Conservation (phyloP, 2,797 vertebrate genomes). For the Anniella stebbinsi region DNA sequence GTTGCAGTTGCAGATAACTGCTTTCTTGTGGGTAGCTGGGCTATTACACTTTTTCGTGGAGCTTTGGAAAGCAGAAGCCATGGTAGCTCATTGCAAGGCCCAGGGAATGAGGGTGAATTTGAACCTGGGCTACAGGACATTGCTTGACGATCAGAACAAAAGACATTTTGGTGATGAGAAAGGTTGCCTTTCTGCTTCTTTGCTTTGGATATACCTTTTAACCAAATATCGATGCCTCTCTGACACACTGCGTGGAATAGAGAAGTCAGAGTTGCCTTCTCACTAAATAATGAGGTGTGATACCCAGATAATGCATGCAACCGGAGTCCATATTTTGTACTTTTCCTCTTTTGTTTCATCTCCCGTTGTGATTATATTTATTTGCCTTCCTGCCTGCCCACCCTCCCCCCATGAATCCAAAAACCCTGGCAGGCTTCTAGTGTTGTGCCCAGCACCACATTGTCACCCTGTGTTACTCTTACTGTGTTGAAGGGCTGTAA, state of each 20-base stretch:
- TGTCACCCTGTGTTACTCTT: neutral
- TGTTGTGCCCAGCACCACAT: neutral
- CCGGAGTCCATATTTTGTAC: constrained; percentile 11
- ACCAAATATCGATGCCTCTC: neutral
- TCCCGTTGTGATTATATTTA: neutral
- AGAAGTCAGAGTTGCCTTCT: neutral
- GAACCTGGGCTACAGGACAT: no score
- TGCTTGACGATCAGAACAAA: neutral
- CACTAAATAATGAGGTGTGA: neutral
- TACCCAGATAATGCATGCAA: neutral
- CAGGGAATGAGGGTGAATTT: neutral
- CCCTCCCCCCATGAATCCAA: no score
- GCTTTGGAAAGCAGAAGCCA: neutral
- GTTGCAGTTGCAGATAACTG: neutral
- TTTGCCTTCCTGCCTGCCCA: neutral
- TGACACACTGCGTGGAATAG: neutral
- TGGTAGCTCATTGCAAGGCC: neutral
- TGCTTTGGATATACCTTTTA: neutral
- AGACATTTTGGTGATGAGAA: neutral
- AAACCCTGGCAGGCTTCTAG: neutral
- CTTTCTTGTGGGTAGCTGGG: no score
- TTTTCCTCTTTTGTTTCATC: neutral
- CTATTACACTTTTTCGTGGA: neutral
- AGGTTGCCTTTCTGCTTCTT: neutral
- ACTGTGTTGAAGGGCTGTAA: neutral